phyloP scores from a whole-genome alignment of 2,888 invertebrate genomes.

The Drosophila falleni region DNA sequence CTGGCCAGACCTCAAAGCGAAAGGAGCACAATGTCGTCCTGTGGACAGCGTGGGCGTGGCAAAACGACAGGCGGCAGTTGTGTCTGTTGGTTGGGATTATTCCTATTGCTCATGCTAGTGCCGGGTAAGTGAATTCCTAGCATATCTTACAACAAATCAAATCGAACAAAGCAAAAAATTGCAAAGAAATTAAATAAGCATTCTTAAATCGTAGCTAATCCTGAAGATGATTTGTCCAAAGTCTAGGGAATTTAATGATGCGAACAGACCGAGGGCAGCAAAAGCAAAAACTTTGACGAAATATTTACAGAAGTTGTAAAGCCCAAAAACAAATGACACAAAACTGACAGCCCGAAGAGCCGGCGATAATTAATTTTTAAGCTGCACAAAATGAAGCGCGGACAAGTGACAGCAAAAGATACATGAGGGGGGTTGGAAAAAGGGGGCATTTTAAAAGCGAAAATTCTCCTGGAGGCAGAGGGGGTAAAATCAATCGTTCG shows the following conservation, averaged over 20 bases:
- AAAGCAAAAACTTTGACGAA: slow-evolving; percentile 57
- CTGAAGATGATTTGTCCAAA: slow-evolving; percentile 55
- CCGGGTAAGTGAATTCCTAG: slow-evolving; percentile 68
- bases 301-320: slow-evolving; percentile 66
- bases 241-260: slow-evolving; percentile 36
- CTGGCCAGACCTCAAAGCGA: slow-evolving; percentile 13
- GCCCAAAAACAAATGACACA: slow-evolving; percentile 69
- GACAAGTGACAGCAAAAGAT: slow-evolving; percentile 46
- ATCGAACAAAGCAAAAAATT: slow-evolving; percentile 5
- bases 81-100: slow-evolving; percentile 62
- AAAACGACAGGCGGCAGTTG: slow-evolving; percentile 35
- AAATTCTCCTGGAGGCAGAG: background rate
- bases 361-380: slow-evolving; percentile 78
- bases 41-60: slow-evolving; percentile 42
- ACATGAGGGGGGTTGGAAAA: slow-evolving; percentile 4
- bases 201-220: slow-evolving; percentile 60
- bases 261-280: slow-evolving; percentile 7
- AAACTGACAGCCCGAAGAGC: slow-evolving; percentile 54
- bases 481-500: slow-evolving; percentile 76
- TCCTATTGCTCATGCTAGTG: slow-evolving; percentile 63
- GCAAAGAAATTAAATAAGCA: slow-evolving; percentile 3
- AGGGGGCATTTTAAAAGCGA: slow-evolving; percentile 1
- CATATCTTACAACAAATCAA: slow-evolving; percentile 15
- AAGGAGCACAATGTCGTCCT: slow-evolving; percentile 30
- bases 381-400: slow-evolving; percentile 77